phyloP scores from a whole-genome alignment of 2,797 vertebrate species.

The Natrix natrix region DNA sequence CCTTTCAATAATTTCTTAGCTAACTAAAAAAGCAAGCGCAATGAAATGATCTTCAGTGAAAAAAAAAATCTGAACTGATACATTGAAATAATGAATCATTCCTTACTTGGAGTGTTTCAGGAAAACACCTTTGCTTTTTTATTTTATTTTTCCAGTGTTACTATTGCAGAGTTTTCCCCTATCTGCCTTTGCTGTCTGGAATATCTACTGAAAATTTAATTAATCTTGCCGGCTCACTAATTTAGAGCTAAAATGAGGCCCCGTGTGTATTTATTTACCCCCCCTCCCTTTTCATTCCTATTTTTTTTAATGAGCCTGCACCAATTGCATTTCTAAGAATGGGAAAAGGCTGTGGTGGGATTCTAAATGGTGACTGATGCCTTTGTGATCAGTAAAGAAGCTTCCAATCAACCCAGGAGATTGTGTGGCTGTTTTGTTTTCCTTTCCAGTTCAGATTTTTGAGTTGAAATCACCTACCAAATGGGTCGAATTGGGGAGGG shows the following conservation, averaged over 20 bases:
- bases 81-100: conserved; percentile 28
- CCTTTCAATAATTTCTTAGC: neutral
- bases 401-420: conserved; percentile 42
- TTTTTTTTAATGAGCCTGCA: conserved; percentile 25
- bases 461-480: conserved; percentile 48
- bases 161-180: neutral
- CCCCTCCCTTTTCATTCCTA: neutral
- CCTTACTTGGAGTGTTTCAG: neutral
- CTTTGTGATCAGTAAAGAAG: conserved; percentile 48
- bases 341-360: conserved; percentile 17
- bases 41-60: neutral
- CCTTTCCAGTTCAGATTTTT: conserved; percentile 52
- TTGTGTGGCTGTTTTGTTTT: neutral
- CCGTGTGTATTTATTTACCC: neutral
- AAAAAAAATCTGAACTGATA: conserved; percentile 23
- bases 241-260: neutral
- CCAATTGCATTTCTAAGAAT: conserved; percentile 23
- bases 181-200: neutral
- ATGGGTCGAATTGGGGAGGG: neutral
- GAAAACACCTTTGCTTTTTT: conserved; percentile 1
- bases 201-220: conserved; percentile 9
- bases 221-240: conserved; percentile 11
- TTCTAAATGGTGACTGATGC: conserved; percentile 54
- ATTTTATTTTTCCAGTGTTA: neutral
- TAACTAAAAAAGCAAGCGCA: conserved; percentile 16